Conservation (phyloP, 2,888 invertebrate species). For the Anarsia innoxiella region DNA sequence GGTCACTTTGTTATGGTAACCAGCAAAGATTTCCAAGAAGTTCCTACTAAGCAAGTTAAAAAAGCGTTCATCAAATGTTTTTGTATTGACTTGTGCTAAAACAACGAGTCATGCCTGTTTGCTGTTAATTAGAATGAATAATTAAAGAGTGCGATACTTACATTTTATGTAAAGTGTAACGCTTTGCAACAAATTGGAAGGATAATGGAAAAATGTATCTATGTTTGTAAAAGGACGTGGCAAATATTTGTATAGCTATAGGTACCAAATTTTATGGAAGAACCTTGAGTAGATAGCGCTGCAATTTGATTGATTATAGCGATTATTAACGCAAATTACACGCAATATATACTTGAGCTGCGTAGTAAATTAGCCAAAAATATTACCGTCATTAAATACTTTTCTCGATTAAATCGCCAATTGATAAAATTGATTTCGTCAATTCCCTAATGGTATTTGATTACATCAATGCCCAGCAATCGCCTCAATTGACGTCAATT, state of each 20-base stretch:
- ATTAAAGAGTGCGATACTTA: constrained; percentile 2
- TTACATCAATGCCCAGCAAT: constrained; percentile 15
- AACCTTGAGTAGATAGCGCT: constrained; percentile 10
- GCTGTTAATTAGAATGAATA: constrained; percentile 10
- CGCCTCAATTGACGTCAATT: constrained; percentile 38
- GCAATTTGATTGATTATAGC: constrained; percentile 12
- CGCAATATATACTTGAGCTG: too few relatives aligned
- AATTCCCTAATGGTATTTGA: constrained; percentile 18
- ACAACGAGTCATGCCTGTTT: constrained; percentile 9
- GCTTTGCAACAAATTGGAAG: background rate
- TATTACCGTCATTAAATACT: too few relatives aligned
- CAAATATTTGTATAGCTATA: too few relatives aligned
- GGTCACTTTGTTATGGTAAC: constrained; percentile 17
- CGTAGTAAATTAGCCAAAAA: too few relatives aligned
- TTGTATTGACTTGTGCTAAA: background rate
- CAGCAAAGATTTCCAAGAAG: constrained; percentile 1
- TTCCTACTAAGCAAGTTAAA: background rate
- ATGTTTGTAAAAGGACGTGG: background rate
- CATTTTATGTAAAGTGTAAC: background rate
- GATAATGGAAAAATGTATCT: background rate
- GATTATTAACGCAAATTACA: too few relatives aligned
- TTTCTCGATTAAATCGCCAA: constrained; percentile 26
- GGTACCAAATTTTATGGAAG: background rate
- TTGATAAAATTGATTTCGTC: constrained; percentile 28
- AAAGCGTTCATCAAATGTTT: background rate